Percentiles rank a stretch among this genome's conserved stretches.
Evolutionary conservation across 2,888 invertebrate genomes (phyloP).

Genomic region (Drosophila recens): DNA sequence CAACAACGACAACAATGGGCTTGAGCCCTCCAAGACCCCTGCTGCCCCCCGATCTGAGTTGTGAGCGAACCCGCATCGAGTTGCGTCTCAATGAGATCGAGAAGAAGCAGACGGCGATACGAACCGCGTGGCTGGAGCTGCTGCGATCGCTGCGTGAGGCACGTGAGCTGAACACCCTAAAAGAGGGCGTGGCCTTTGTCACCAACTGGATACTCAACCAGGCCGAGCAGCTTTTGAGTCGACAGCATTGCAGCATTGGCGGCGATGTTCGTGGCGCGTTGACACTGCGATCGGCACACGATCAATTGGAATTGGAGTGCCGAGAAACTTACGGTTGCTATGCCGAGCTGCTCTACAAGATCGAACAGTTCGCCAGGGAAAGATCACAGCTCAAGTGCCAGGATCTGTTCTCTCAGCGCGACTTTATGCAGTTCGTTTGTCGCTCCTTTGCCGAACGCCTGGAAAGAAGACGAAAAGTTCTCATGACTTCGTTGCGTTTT

Average conservation of each 20-base stretch:
- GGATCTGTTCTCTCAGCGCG: conserved; percentile 90
- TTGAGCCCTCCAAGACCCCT: conserved; percentile 46
- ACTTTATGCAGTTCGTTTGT: conserved; percentile 93
- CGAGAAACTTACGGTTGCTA: conserved; percentile 92
- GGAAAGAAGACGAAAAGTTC: conserved; percentile 90
- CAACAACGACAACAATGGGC: conserved; percentile 28
- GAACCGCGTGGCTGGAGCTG: conserved; percentile 88
- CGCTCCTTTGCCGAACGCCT: conserved; percentile 91
- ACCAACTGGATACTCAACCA: conserved; percentile 92
- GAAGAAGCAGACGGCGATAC: conserved; percentile 87
- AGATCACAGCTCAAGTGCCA: conserved; percentile 85
- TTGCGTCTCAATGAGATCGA: conserved; percentile 87
- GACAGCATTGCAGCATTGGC: conserved; percentile 89
- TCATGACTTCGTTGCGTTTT: conserved; percentile 91
- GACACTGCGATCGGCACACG: conserved; percentile 90
- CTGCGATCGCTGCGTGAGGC: conserved; percentile 87
- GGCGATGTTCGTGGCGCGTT: conserved; percentile 91
- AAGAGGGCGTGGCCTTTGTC: conserved; percentile 89
- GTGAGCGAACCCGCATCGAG: conserved; percentile 87
- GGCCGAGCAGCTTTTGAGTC: conserved; percentile 90
- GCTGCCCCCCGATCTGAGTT: conserved; percentile 88
- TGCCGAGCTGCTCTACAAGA: conserved; percentile 91
- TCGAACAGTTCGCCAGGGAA: conserved; percentile 87
- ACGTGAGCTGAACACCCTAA: conserved; percentile 87
- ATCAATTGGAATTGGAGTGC: conserved; percentile 91